Conservation (phyloP, 1,140 invertebrate genomes). For the Camponotus floridanus region DNA sequence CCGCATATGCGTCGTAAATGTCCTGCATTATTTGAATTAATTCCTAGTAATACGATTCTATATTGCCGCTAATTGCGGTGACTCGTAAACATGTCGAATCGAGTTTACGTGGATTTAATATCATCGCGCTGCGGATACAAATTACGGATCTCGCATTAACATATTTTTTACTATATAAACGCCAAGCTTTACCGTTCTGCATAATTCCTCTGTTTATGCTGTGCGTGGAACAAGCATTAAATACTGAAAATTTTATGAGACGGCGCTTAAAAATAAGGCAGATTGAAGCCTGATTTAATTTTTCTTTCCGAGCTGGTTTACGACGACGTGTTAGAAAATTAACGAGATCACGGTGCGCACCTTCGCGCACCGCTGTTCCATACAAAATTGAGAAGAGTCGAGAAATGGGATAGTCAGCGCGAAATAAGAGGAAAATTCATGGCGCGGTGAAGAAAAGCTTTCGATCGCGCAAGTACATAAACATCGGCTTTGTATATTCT, state of each 20-base stretch:
- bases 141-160: constrained; percentile 27
- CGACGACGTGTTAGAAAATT: constrained; percentile 55
- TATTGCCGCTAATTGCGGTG: constrained; percentile 50
- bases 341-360: constrained; percentile 43
- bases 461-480: constrained; percentile 46
- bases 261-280: constrained; percentile 47
- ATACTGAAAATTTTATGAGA: constrained; percentile 48
- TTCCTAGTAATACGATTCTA: constrained; percentile 54
- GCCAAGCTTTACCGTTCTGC: not conserved
- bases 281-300: constrained; percentile 53
- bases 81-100: constrained; percentile 54
- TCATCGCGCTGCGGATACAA: constrained; percentile 5
- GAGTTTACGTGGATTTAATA: constrained; percentile 40
- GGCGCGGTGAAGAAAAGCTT: constrained; percentile 23
- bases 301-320: constrained; percentile 47
- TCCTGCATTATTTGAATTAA: constrained; percentile 47
- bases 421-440: constrained; percentile 49
- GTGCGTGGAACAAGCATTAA: constrained; percentile 22
- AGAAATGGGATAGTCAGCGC: constrained; percentile 38
- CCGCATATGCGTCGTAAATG: constrained; percentile 12
- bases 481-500: constrained; percentile 32
- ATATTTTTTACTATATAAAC: constrained; percentile 33
- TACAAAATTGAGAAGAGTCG: constrained; percentile 54
- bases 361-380: constrained; percentile 17
- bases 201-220: constrained; percentile 31